Percentiles rank a stretch among this genome's conserved stretches.
Conservation (phyloP, 2,797 vertebrate species). For the Carduelis carduelis region DNA sequence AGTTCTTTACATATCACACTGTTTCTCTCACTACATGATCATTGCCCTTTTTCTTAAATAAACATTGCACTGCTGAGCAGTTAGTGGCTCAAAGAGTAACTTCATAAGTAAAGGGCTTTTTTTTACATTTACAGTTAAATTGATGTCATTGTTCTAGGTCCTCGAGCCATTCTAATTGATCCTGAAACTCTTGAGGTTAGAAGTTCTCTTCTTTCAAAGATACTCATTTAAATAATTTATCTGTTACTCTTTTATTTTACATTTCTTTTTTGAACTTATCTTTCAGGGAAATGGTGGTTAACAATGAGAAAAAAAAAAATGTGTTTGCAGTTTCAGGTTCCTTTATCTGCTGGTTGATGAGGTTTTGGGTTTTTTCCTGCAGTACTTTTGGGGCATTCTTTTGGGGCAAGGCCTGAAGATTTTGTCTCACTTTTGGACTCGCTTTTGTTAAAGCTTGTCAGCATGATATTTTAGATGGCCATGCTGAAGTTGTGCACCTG, state of each 20-base stretch:
- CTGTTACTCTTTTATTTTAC: not conserved
- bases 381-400: not conserved
- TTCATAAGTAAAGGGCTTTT: not conserved
- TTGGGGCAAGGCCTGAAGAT: not conserved
- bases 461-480: not conserved
- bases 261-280: slow-evolving; percentile 9
- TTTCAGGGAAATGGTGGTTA: not conserved
- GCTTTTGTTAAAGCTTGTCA: not conserved
- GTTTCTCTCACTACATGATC: not conserved
- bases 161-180: not conserved
- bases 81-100: not conserved
- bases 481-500: not conserved
- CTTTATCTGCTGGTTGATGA: not conserved
- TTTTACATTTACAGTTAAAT: not conserved
- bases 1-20: not conserved
- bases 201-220: slow-evolving; percentile 1
- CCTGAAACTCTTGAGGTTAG: not conserved
- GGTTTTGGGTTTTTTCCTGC: accelerated
- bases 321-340: not conserved
- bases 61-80: not conserved
- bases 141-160: not conserved
- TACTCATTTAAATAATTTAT: slow-evolving; percentile 6
- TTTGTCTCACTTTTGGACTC: not conserved
- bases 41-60: not conserved
- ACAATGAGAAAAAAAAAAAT: not conserved